Conservation (phyloP, 2,113 vertebrate genomes). For the Scopus umbretta region DNA sequence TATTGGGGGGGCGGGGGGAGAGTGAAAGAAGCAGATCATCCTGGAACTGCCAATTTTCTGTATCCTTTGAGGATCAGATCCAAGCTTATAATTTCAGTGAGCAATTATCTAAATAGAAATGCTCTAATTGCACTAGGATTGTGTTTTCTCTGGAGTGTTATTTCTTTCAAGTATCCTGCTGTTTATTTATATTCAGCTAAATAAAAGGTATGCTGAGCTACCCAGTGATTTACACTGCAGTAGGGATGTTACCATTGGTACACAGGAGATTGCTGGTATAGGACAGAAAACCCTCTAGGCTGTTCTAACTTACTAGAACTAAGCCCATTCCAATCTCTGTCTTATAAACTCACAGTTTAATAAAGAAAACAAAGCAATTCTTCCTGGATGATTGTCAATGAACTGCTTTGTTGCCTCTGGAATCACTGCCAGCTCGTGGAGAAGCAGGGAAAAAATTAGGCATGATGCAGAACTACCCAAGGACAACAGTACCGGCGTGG, state of each 20-base stretch:
- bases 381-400: constrained; percentile 12
- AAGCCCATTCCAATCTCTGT: not conserved
- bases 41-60: constrained; percentile 50
- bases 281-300: constrained; percentile 27
- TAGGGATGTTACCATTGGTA: not conserved
- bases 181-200: constrained; percentile 67
- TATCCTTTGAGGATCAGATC: constrained; percentile 57
- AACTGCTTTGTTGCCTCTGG: constrained; percentile 13
- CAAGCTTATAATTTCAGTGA: constrained; percentile 64
- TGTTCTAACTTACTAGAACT: constrained; percentile 16
- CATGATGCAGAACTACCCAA: not conserved
- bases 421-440: not conserved
- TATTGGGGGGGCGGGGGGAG: not conserved
- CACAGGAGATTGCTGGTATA: not conserved
- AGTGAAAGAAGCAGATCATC: not conserved
- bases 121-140: constrained; percentile 69
- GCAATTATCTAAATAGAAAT: constrained; percentile 70
- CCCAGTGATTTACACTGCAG: constrained; percentile 21
- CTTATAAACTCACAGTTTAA: constrained; percentile 33
- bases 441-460: not conserved
- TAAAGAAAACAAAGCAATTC: constrained; percentile 40
- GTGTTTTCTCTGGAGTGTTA: constrained; percentile 64
- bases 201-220: constrained; percentile 55
- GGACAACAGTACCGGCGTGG: not conserved
- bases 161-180: constrained; percentile 61